These are phyloP conservation scores for Ptychobarbus kaznakovi DNA, from an alignment of 2,797 vertebrate species.

Conservation along the genomic window DNA sequence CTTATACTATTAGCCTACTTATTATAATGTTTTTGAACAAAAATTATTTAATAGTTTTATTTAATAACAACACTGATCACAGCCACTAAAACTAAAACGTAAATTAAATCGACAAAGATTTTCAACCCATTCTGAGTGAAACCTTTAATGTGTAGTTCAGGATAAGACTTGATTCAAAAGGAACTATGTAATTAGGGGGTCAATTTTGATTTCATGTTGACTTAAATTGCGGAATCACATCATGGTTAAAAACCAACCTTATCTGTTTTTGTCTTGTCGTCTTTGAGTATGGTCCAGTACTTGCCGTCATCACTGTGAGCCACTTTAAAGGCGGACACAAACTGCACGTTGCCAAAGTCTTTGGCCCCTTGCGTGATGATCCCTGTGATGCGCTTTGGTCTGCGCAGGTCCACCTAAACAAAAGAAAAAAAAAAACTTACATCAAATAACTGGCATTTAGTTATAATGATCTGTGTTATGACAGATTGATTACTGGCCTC, in stretches of 20 bases:
- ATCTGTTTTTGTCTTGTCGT: slow-evolving; percentile 75
- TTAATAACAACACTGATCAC: not conserved
- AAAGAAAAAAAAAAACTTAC: not conserved
- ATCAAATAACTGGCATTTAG: not conserved
- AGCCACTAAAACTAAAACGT: not conserved
- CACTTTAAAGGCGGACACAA: slow-evolving; percentile 89
- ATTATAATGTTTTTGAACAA: too few species aligned
- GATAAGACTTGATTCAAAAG: not conserved
- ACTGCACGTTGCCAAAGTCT: slow-evolving; percentile 93
- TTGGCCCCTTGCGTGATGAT: slow-evolving; percentile 96
- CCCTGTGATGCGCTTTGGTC: slow-evolving; percentile 85
- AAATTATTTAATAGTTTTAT: not conserved
- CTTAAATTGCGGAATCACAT: not conserved
- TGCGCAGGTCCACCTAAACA: slow-evolving; percentile 85
- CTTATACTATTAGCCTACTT: too few species aligned
- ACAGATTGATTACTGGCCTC: slow-evolving; percentile 13
- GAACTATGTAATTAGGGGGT: not conserved
- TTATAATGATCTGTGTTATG: not conserved
- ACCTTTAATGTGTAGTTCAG: not conserved
- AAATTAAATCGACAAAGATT: not conserved
- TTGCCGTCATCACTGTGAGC: slow-evolving; percentile 84
- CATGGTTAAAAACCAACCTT: slow-evolving; percentile 77
- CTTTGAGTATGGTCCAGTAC: slow-evolving; percentile 83
- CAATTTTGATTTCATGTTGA: not conserved
- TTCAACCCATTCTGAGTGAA: not conserved